Conservation (phyloP, 2,888 invertebrate genomes). For the Drosophila melanocephala region DNA sequence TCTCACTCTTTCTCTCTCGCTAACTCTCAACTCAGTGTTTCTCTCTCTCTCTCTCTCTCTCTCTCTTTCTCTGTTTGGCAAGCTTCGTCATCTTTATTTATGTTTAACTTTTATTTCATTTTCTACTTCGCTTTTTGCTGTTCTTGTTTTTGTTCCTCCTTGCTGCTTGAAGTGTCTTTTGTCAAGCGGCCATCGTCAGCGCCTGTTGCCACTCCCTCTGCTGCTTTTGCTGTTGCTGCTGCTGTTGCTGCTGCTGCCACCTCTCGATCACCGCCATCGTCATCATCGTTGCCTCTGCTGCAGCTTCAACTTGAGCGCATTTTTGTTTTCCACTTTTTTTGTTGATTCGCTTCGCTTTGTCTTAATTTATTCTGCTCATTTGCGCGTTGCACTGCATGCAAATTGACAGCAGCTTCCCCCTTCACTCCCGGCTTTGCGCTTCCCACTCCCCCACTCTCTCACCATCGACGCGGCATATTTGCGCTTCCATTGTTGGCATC, state of each 20-base stretch:
- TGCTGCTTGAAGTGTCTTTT: constrained; percentile 67
- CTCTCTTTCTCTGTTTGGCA: constrained; percentile 27
- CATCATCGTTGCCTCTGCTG: constrained; percentile 15
- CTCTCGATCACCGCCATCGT: constrained; percentile 23
- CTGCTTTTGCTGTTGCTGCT: constrained; percentile 20
- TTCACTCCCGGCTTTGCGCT: no score
- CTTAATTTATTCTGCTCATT: constrained; percentile 75
- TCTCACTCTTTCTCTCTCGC: constrained; percentile 17
- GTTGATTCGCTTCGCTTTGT: constrained; percentile 35
- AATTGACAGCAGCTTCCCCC: constrained; percentile 37
- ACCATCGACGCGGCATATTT: background rate
- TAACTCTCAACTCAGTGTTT: constrained; percentile 3
- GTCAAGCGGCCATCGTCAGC: constrained; percentile 74
- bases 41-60: constrained; percentile 12
- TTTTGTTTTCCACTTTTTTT: constrained; percentile 9
- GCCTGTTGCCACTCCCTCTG: constrained; percentile 46
- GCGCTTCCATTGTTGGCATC: constrained; percentile 17
- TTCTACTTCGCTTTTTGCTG: constrained; percentile 21
- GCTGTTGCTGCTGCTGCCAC: constrained; percentile 22
- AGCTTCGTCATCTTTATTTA: constrained; percentile 82
- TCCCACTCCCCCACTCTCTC: background rate
- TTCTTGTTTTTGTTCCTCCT: constrained; percentile 19
- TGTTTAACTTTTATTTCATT: constrained; percentile 59
- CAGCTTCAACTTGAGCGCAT: constrained; percentile 51
- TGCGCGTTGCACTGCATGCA: constrained; percentile 60